These are phyloP conservation scores for Garra rufa DNA, from an alignment of 2,113 vertebrate genomes.

Conservation along the genomic window DNA sequence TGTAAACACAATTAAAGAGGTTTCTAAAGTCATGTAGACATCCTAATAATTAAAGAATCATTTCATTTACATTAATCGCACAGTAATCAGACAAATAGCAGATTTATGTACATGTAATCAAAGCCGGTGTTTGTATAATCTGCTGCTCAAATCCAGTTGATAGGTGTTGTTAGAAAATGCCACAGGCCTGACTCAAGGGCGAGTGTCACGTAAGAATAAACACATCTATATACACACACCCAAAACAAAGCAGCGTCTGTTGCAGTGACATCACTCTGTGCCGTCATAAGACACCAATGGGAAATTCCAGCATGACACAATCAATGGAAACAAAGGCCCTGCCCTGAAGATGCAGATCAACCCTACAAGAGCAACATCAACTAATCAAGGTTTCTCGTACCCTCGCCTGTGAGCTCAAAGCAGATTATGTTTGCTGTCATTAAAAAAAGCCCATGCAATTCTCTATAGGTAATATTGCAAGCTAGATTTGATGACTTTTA, in stretches of 20 bases:
- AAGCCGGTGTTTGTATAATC: background rate
- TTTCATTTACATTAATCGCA: background rate
- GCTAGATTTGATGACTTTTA: background rate
- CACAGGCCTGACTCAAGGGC: background rate
- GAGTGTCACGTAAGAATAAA: background rate
- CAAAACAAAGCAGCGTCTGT: background rate
- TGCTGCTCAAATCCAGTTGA: background rate
- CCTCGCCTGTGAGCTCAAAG: background rate
- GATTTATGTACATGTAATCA: background rate
- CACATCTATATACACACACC: background rate
- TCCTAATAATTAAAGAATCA: too few species aligned
- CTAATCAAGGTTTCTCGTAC: background rate
- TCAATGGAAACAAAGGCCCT: constrained; percentile 4
- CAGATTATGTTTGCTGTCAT: background rate
- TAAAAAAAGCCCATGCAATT: background rate
- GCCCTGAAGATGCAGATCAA: background rate
- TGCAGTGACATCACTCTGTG: background rate
- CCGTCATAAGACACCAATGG: constrained; percentile 11
- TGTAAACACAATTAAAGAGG: background rate
- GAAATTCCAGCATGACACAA: constrained; percentile 16
- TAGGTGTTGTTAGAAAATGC: background rate
- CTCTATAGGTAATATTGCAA: background rate
- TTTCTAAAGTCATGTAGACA: background rate
- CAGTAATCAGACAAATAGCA: background rate
- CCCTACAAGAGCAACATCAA: background rate